Evolutionary conservation across 2,888 invertebrate genomes (phyloP).

Genomic region (Drosophila suboccidentalis): DNA sequence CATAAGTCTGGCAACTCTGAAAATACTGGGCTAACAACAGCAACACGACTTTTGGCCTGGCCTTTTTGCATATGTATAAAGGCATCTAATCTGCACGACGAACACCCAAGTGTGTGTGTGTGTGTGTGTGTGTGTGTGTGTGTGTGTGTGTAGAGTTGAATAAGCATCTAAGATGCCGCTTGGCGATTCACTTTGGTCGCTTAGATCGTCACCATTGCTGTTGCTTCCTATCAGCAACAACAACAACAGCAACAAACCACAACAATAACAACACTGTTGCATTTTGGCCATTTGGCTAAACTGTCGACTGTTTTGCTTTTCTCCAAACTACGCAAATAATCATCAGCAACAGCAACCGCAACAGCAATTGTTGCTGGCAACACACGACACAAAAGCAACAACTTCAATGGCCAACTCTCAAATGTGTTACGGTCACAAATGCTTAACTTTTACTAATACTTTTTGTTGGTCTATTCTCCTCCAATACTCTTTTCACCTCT

Average conservation of each 20-base stretch:
- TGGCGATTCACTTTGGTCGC: slow-evolving; percentile 67
- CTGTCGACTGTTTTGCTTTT: slow-evolving; percentile 53
- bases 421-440: slow-evolving; percentile 82
- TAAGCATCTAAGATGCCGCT: slow-evolving; percentile 81
- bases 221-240: slow-evolving; percentile 28
- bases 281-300: slow-evolving; percentile 58
- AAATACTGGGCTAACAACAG: slow-evolving; percentile 25
- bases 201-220: slow-evolving; percentile 76
- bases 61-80: slow-evolving; percentile 77
- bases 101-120: slow-evolving; percentile 27
- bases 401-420: slow-evolving; percentile 61
- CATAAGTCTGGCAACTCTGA: background rate
- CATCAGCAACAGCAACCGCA: slow-evolving; percentile 44
- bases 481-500: background rate
- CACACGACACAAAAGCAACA: slow-evolving; percentile 29
- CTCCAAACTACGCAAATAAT: slow-evolving; percentile 57
- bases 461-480: slow-evolving; percentile 38
- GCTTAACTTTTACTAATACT: slow-evolving; percentile 83
- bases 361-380: slow-evolving; percentile 46
- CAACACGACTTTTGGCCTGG: slow-evolving; percentile 60
- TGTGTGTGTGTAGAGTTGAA: slow-evolving; percentile 37
- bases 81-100: slow-evolving; percentile 73
- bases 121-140: slow-evolving; percentile 34
- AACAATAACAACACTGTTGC: slow-evolving; percentile 33
- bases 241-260: slow-evolving; percentile 20